Conservation (phyloP, 53 echinoderm and acorn worm species). For the Patiria pectinifera region DNA sequence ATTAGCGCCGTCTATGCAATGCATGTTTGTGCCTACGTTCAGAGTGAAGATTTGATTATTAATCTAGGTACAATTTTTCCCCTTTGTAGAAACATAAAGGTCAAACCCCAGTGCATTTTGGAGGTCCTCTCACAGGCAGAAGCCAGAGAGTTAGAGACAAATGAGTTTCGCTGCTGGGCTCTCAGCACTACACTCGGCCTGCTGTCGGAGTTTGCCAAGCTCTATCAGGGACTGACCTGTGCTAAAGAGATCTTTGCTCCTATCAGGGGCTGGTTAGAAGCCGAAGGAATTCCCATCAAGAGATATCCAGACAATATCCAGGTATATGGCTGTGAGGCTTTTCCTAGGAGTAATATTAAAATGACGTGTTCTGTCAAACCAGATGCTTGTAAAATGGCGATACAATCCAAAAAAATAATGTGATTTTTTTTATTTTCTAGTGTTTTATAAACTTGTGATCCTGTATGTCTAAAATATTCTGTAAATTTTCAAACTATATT, state of each 20-base stretch:
- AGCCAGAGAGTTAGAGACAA: constrained; percentile 70
- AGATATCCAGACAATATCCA: constrained; percentile 75
- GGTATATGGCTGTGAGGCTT: constrained; percentile 53
- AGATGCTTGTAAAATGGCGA: too few relatives aligned
- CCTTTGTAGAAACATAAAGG: constrained; percentile 41
- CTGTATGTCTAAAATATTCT: too few relatives aligned
- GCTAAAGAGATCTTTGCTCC: constrained; percentile 80
- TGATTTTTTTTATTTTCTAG: too few relatives aligned
- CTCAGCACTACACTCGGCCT: constrained; percentile 71
- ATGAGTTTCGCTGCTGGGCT: constrained; percentile 78
- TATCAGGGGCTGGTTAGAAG: constrained; percentile 47
- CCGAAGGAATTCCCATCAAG: constrained; percentile 46
- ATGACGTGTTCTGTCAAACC: too few relatives aligned
- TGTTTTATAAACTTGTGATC: too few relatives aligned
- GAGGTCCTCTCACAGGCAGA: constrained; percentile 48
- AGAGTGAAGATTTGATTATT: background rate
- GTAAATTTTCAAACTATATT: too few relatives aligned
- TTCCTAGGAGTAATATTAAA: background rate
- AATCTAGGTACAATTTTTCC: background rate
- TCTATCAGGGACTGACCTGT: constrained; percentile 77
- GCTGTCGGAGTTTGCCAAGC: constrained; percentile 70
- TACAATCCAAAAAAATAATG: too few relatives aligned
- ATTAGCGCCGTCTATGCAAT: background rate
- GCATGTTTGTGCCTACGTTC: background rate
- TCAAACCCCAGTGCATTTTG: constrained; percentile 62